Conservation (phyloP, 92 coral and sea anemone genomes). For the Epizoanthus fatuus region DNA sequence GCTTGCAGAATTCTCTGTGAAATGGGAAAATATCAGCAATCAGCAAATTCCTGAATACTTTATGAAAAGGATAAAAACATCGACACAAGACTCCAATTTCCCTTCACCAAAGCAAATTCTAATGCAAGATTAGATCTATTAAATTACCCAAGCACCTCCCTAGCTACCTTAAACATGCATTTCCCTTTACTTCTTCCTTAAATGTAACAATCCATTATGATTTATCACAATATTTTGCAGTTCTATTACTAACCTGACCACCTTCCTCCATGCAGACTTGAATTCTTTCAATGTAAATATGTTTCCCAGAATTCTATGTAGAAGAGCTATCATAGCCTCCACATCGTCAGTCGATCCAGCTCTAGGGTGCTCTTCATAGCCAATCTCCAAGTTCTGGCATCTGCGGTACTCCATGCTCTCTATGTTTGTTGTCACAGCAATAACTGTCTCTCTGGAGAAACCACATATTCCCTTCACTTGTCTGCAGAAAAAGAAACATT, state of each 20-base stretch:
- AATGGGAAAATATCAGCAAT: conserved; percentile 2
- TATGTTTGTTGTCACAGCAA: conserved; percentile 80
- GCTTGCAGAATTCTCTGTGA: conserved; percentile 56
- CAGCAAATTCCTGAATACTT: too few relatives aligned
- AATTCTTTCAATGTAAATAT: conserved; percentile 72
- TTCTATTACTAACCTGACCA: conserved; percentile 59
- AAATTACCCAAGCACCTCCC: too few relatives aligned
- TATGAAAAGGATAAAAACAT: too few relatives aligned
- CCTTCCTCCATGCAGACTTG: conserved; percentile 69
- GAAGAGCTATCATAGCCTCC: conserved; percentile 68
- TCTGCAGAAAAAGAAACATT: conserved; percentile 21
- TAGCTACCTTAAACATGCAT: too few relatives aligned
- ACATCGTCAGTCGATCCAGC: conserved; percentile 78
- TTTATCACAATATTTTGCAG: too few relatives aligned
- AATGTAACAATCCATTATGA: too few relatives aligned
- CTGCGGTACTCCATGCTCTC: conserved; percentile 75
- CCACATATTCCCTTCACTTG: conserved; percentile 75
- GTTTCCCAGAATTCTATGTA: conserved; percentile 66
- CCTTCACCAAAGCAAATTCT: too few relatives aligned
- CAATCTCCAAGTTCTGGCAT: conserved; percentile 52
- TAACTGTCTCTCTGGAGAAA: conserved; percentile 74
- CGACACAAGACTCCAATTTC: too few relatives aligned
- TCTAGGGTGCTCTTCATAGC: conserved; percentile 77
- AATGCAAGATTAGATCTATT: too few relatives aligned
- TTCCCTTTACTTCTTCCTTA: too few relatives aligned